Percentiles rank a stretch among this genome's conserved stretches.
Conservation (phyloP, 2,888 invertebrate genomes). For the Drosophila paranaensis region DNA sequence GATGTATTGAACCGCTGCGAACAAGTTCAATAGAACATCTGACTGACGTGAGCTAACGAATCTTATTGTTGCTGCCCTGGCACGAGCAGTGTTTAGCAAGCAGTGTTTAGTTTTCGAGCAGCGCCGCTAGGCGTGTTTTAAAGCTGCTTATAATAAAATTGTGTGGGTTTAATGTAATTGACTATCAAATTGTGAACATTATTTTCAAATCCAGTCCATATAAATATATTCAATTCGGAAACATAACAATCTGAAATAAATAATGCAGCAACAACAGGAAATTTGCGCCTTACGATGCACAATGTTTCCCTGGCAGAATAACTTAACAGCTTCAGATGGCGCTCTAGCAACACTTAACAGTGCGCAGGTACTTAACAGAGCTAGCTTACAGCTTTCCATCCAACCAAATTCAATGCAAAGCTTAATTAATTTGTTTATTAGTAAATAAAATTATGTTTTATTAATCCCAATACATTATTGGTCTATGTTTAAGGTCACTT, state of each 20-base stretch:
- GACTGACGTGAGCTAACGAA: slow-evolving; percentile 6
- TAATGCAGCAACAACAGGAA: background rate
- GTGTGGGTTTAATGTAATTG: background rate
- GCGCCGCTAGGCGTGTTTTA: background rate
- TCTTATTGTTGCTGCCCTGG: slow-evolving; percentile 4
- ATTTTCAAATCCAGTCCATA: background rate
- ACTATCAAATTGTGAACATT: background rate
- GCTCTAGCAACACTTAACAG: background rate
- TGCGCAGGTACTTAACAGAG: background rate
- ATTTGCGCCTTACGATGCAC: no score
- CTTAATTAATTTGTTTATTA: slow-evolving; percentile 9
- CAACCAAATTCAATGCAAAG: background rate
- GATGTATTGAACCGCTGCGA: slow-evolving; percentile 15
- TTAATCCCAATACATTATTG: slow-evolving; percentile 4
- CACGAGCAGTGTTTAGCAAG: background rate
- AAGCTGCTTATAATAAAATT: background rate
- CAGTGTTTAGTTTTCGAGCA: background rate
- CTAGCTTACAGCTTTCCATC: background rate
- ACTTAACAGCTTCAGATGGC: background rate
- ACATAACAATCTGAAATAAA: no score
- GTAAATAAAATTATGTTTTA: slow-evolving; percentile 31
- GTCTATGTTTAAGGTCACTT: slow-evolving; percentile 38
- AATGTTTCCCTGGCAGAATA: background rate
- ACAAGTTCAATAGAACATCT: slow-evolving; percentile 22
- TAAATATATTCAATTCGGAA: background rate